These are phyloP conservation scores for Apodemia zela DNA, from an alignment of 2,888 invertebrate species.

Conservation along the genomic window DNA sequence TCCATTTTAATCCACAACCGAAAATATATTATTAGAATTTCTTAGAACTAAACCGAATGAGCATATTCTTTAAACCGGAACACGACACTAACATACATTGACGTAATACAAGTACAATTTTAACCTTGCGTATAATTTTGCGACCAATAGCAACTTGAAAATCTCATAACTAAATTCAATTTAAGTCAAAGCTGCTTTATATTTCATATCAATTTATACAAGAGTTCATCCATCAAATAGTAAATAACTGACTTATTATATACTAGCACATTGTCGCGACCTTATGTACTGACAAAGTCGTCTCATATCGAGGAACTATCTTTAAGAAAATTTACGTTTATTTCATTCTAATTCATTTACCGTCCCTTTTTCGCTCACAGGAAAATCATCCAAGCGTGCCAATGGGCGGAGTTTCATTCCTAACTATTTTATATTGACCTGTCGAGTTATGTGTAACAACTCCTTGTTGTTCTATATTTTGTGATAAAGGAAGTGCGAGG, in stretches of 20 bases:
- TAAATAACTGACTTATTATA: conserved; percentile 76
- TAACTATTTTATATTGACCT: conserved; percentile 52
- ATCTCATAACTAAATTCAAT: not conserved
- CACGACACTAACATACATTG: conserved; percentile 28
- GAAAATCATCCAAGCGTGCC: conserved; percentile 63
- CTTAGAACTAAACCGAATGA: too few species aligned
- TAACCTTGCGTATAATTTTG: too few species aligned
- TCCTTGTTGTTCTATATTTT: conserved; percentile 41
- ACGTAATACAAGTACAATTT: too few species aligned
- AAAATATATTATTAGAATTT: too few species aligned
- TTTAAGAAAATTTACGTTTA: conserved; percentile 65
- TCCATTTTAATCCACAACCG: too few species aligned
- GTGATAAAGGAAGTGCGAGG: conserved; percentile 41
- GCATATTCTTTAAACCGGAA: not conserved
- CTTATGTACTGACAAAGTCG: conserved; percentile 67
- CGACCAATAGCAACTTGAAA: not conserved
- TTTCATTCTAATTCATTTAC: conserved; percentile 59
- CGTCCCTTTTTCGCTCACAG: conserved; percentile 49
- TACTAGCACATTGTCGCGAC: conserved; percentile 65
- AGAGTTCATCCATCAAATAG: conserved; percentile 43
- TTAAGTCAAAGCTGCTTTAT: conserved; percentile 50
- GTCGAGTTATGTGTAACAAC: conserved; percentile 48
- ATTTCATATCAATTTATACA: conserved; percentile 63
- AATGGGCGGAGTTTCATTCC: conserved; percentile 61
- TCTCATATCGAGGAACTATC: conserved; percentile 70